These are phyloP conservation scores for Anableps anableps DNA, from an alignment of 2,797 vertebrate species.

Conservation along the genomic window DNA sequence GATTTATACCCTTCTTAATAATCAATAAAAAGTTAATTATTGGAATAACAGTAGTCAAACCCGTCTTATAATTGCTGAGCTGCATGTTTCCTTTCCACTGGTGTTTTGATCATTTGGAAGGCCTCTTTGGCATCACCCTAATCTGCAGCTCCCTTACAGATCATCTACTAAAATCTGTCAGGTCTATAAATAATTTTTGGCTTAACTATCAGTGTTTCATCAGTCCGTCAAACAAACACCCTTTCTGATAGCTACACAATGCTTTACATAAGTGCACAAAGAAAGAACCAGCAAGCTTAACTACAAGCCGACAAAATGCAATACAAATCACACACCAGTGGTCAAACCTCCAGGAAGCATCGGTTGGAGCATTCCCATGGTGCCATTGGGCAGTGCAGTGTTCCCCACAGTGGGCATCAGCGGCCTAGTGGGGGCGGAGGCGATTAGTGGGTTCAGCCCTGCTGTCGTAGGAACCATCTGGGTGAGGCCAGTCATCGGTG, in stretches of 20 bases:
- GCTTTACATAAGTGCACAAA: neutral
- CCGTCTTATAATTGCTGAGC: neutral
- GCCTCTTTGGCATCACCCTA: neutral
- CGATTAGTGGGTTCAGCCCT: constrained; percentile 73
- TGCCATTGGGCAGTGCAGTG: constrained; percentile 88
- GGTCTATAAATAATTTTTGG: neutral
- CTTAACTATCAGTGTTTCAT: too few relatives aligned
- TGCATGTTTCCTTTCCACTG: neutral
- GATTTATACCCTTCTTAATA: neutral
- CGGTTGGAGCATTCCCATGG: constrained; percentile 84
- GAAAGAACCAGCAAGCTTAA: too few relatives aligned
- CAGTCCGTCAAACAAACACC: neutral
- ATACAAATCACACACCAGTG: constrained; percentile 46
- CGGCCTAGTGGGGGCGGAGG: constrained; percentile 73
- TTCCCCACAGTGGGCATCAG: constrained; percentile 87
- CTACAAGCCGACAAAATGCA: too few relatives aligned
- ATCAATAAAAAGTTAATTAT: neutral
- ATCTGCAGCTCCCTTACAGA: neutral
- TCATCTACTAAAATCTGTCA: neutral
- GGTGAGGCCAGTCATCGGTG: constrained; percentile 75
- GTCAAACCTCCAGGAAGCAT: constrained; percentile 74
- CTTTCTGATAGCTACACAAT: neutral
- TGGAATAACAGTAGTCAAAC: neutral
- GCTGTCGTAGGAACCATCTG: constrained; percentile 61
- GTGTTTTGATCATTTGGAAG: neutral